phyloP scores from a whole-genome alignment of 2,113 vertebrate species.

The Lanius ludovicianus region DNA sequence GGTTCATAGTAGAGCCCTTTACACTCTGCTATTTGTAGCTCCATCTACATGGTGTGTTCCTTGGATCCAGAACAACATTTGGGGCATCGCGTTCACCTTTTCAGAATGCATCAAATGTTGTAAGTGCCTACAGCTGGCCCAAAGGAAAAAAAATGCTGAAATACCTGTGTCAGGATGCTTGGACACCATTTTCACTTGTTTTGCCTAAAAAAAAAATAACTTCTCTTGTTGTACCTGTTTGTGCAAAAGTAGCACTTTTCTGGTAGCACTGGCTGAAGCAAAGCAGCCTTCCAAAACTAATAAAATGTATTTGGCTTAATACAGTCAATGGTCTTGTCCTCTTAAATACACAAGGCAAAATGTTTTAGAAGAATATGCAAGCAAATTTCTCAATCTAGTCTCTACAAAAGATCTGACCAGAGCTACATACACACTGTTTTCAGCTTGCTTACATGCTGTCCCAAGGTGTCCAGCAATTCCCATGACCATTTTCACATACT shows the following conservation, averaged over 20 bases:
- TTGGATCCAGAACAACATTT: background rate
- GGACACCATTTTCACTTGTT: background rate
- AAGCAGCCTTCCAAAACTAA: background rate
- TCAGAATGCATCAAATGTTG: background rate
- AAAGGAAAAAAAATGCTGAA: background rate
- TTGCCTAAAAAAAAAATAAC: background rate
- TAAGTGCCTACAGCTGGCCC: background rate
- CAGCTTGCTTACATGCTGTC: accelerated
- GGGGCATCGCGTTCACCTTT: background rate
- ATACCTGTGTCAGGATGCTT: background rate
- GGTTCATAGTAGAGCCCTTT: background rate
- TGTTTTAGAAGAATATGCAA: background rate
- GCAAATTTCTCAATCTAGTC: background rate
- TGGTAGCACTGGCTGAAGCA: background rate
- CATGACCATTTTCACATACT: background rate
- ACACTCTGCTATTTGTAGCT: background rate
- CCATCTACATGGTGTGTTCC: background rate
- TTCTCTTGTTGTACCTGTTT: background rate
- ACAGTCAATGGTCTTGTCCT: background rate
- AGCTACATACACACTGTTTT: background rate
- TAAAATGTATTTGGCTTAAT: background rate
- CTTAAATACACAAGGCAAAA: background rate
- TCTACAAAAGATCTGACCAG: background rate
- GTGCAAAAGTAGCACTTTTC: background rate
- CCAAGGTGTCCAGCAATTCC: background rate